Evolutionary conservation across 2,888 invertebrate species (phyloP), one percentile per base, ranked within the genome.

Genomic region (Sphaeridia pumilis): DNA sequence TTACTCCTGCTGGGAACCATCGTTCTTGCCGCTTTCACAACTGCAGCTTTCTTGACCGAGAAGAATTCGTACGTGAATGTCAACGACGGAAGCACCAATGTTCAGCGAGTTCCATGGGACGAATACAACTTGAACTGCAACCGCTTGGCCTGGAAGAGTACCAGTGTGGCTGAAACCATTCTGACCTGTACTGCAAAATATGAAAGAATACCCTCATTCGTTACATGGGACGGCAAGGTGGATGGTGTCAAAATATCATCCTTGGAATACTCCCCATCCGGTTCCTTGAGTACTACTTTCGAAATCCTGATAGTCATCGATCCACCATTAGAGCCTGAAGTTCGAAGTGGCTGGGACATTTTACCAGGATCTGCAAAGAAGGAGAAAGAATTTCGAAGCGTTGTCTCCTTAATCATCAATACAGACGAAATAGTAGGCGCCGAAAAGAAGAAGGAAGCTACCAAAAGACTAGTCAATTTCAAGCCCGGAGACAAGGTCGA

Each of bases 121-220:
- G 60, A 59, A 21, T 64, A 64, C 47, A 57, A 60, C 21, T n/a
- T 22, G 24, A 49, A 54, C 34, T 64, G 64, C 52, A 60, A 64
- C 42, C 38, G 56, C 22, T 46, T 49, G 48, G 64, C 64, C 4
- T 64, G 64, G 64, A 54, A 48, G 46, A 43, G 38, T 2, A 50
- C 51, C 14, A 57, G 49, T 17, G 52, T 58, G 17, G 58, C 58
- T 5, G 55, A 58, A 21, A 64, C 62, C 17, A 60, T 59, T 58
- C 38, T 62, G n/a, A 52, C 52, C 22, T 64, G 64, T 31, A 52
- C 46, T 21, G 20, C 25, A 17, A 53, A 58, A 25, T 64, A 64
- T 26, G 43, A 41, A 20, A 35, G 24, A 0, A 38, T 1, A 24
- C 51, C 46, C 10, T 27, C 49, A 25, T 36, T 50, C 22, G 59